These are phyloP conservation scores for Adrianichthys oophorus DNA, from an alignment of 2,797 vertebrate genomes.

Conservation along the genomic window DNA sequence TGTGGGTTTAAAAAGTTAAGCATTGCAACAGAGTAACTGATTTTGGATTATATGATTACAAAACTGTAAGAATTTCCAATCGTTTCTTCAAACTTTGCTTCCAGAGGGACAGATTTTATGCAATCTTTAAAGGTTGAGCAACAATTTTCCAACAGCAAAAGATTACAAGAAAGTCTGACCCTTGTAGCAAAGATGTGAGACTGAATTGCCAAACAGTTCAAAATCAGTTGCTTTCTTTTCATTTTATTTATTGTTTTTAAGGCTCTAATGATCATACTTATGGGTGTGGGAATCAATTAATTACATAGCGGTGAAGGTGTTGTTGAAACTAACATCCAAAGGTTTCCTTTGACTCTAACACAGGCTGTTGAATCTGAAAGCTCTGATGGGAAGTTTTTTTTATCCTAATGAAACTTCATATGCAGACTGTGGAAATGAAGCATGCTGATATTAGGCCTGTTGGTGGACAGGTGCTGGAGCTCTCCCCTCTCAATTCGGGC, in stretches of 20 bases:
- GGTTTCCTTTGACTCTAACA: conserved; percentile 24
- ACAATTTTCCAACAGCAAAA: too few species aligned
- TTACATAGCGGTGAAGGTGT: conserved; percentile 26
- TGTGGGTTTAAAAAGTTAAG: conserved; percentile 27
- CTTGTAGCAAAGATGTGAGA: neutral
- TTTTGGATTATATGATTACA: conserved; percentile 33
- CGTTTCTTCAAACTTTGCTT: too few species aligned
- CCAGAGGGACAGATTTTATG: too few species aligned
- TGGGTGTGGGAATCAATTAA: conserved; percentile 32
- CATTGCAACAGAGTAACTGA: conserved; percentile 45
- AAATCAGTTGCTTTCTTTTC: conserved; percentile 50
- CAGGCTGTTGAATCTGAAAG: conserved; percentile 4
- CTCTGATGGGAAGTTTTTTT: conserved; percentile 7
- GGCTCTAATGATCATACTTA: conserved; percentile 18
- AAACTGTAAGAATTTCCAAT: too few species aligned
- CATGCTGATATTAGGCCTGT: conserved; percentile 39
- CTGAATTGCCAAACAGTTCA: conserved; percentile 31
- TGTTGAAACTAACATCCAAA: conserved; percentile 44
- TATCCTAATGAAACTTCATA: conserved; percentile 3
- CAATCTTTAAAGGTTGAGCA: too few species aligned
- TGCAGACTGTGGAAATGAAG: conserved; percentile 9
- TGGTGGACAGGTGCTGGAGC: conserved; percentile 45
- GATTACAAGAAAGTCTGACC: too few species aligned
- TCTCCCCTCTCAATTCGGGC: conserved; percentile 35
- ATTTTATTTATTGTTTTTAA: conserved; percentile 2